These are phyloP conservation scores for Cryptus armator DNA, from an alignment of 2,888 invertebrate genomes.

Conservation along the genomic window DNA sequence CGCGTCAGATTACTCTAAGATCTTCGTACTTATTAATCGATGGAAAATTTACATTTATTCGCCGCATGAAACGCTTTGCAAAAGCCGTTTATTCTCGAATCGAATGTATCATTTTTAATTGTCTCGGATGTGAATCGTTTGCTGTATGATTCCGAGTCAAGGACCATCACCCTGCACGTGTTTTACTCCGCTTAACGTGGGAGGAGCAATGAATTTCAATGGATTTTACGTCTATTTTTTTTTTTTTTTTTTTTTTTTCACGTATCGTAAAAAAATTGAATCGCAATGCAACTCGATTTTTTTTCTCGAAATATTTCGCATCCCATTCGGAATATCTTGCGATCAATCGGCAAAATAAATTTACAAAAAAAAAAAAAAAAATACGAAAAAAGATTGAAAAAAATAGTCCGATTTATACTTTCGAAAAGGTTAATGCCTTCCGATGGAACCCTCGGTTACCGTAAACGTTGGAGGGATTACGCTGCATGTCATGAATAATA, in stretches of 20 bases:
- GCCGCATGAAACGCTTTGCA: neutral
- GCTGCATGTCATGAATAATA: conserved; percentile 51
- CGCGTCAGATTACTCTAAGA: no score
- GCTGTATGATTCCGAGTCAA: conserved; percentile 49
- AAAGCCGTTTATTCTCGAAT: conserved; percentile 28
- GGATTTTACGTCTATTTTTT: neutral
- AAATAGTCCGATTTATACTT: conserved; percentile 36
- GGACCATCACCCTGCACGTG: neutral
- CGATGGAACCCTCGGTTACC: conserved; percentile 24
- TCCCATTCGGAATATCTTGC: no score
- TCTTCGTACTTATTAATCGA: neutral
- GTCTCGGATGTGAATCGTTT: conserved; percentile 52
- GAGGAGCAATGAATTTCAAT: neutral
- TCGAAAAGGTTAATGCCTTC: conserved; percentile 48
- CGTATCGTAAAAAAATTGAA: no score
- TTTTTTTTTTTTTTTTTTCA: no score
- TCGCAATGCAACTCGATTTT: no score
- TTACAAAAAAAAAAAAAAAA: no score
- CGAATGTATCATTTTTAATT: conserved; percentile 45
- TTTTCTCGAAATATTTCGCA: no score
- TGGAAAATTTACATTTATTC: neutral
- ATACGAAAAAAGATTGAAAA: neutral
- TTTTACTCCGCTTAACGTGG: neutral
- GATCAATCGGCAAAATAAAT: no score
- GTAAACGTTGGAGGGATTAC: conserved; percentile 41